These are phyloP conservation scores for Gadus macrocephalus DNA, from an alignment of 2,113 vertebrate species.

Conservation along the genomic window DNA sequence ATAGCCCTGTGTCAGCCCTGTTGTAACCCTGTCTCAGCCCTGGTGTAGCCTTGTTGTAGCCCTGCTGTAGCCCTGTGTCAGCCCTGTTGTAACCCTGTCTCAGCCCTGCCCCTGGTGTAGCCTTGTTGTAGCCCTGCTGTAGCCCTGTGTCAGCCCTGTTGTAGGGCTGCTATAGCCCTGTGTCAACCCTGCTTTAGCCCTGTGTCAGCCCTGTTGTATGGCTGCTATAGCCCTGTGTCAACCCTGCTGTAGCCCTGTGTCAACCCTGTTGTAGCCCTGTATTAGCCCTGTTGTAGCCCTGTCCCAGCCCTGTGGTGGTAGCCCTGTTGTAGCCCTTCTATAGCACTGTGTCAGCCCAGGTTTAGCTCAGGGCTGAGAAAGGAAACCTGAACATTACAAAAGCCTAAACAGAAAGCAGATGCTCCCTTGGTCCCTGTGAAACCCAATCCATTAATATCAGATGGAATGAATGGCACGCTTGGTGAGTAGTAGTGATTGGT, in stretches of 20 bases:
- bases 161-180: too few species aligned
- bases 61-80: too few species aligned
- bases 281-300: constrained; percentile 49
- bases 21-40: too few species aligned
- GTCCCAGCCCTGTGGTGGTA: constrained; percentile 45
- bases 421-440: constrained; percentile 58
- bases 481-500: constrained; percentile 15
- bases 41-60: too few species aligned
- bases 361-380: constrained; percentile 29
- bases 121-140: too few species aligned
- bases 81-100: too few species aligned
- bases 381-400: constrained; percentile 20
- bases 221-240: constrained; percentile 21
- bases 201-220: not conserved
- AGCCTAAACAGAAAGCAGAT: constrained; percentile 43
- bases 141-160: too few species aligned
- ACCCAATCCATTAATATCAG: constrained; percentile 41
- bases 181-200: constrained; percentile 19
- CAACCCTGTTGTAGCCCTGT: constrained; percentile 1
- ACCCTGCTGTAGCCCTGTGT: constrained; percentile 27
- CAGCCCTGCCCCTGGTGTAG: too few species aligned
- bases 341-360: not conserved
- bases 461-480: constrained; percentile 51
- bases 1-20: too few species aligned
- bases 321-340: constrained; percentile 37